A percentile compares a stretch with the other conserved stretches of the same genome.
phyloP scores from a whole-genome alignment of 2,797 vertebrate species.

The Hemitrygon akajei region DNA sequence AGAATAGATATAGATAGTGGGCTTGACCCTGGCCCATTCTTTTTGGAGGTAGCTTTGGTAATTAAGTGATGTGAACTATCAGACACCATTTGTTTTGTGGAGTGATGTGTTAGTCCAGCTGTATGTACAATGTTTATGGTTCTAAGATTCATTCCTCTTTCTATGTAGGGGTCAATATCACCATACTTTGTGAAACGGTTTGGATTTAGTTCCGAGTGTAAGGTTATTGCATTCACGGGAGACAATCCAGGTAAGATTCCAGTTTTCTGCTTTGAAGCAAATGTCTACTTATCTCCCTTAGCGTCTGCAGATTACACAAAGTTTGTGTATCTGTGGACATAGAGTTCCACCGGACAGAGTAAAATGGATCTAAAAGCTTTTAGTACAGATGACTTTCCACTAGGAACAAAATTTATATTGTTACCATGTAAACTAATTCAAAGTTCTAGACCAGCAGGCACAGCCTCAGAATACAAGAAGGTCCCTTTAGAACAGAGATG shows the following conservation, averaged over 20 bases:
- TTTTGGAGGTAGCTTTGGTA: not conserved
- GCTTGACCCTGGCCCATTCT: not conserved
- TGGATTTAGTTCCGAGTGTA: constrained; percentile 72
- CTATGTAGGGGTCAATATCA: constrained; percentile 69
- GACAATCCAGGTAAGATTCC: constrained; percentile 84
- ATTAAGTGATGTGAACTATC: not conserved
- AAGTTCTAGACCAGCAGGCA: not conserved
- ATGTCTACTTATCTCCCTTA: not conserved
- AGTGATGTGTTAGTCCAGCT: not conserved
- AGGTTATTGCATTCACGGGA: constrained; percentile 83
- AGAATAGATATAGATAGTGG: no score
- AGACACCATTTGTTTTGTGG: not conserved
- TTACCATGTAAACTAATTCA: not conserved
- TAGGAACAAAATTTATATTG: not conserved
- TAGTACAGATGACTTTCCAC: not conserved
- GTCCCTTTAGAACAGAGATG: no score
- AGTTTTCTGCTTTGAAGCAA: not conserved
- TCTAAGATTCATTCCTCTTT: not conserved
- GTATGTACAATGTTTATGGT: not conserved
- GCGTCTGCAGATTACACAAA: not conserved
- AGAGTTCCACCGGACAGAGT: not conserved
- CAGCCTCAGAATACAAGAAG: no score
- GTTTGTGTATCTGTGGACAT: not conserved
- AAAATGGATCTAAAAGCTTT: not conserved
- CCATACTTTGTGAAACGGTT: constrained; percentile 69